A percentile compares a stretch with the other conserved stretches of the same genome.
These are phyloP conservation scores for Oreotrochilus melanogaster DNA, from an alignment of 2,113 vertebrate species.

Conservation along the genomic window DNA sequence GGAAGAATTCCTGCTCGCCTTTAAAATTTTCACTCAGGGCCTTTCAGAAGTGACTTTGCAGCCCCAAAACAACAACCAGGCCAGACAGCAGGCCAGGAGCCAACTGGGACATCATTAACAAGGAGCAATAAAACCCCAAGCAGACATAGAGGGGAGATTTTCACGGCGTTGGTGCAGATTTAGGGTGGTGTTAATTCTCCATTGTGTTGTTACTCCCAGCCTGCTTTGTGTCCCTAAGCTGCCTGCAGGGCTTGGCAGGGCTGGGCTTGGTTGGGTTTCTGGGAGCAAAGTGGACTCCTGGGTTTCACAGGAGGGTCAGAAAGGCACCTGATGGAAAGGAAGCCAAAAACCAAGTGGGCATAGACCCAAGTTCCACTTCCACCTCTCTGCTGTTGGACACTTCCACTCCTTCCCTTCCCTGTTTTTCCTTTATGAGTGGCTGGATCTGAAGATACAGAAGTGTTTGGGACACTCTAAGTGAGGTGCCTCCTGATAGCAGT, in stretches of 20 bases:
- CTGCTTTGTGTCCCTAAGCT: slow-evolving; percentile 7
- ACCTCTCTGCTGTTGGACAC: fast-evolving
- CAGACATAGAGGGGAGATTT: background rate
- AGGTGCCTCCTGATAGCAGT: background rate
- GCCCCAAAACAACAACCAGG: background rate
- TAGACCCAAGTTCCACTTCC: background rate
- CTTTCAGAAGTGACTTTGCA: background rate
- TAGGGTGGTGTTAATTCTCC: background rate
- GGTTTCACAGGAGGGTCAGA: background rate
- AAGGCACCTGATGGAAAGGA: background rate
- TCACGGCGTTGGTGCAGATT: background rate
- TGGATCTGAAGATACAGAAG: background rate
- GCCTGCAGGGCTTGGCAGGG: background rate
- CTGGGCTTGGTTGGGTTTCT: background rate
- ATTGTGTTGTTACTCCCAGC: background rate
- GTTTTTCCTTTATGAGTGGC: background rate
- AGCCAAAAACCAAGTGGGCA: background rate
- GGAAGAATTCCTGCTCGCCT: background rate
- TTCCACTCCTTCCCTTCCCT: background rate
- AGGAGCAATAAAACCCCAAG: background rate
- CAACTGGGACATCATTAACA: fast-evolving
- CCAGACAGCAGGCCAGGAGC: background rate
- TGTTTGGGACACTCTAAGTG: background rate
- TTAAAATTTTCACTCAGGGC: background rate
- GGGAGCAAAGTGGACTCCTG: background rate